phyloP scores from a whole-genome alignment of 2,113 vertebrate species.

The Pipa parva region DNA sequence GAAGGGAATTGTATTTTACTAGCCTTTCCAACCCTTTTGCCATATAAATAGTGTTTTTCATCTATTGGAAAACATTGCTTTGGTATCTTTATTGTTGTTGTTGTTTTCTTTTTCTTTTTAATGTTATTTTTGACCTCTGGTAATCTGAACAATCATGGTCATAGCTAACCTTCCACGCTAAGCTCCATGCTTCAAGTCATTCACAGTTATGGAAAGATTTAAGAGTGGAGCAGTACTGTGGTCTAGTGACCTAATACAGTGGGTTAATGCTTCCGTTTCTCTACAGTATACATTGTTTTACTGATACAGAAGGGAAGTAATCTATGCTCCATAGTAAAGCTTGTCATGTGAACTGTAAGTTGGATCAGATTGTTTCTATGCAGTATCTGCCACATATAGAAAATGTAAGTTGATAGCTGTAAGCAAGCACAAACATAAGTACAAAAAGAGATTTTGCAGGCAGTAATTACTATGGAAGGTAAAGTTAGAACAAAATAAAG shows the following conservation, averaged over 20 bases:
- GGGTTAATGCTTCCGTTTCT: slow-evolving; percentile 55
- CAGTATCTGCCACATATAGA: slow-evolving; percentile 70
- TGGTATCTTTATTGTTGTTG: slow-evolving; percentile 65
- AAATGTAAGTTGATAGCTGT: slow-evolving; percentile 67
- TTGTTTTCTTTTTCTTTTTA: slow-evolving; percentile 46
- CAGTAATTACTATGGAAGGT: slow-evolving; percentile 65
- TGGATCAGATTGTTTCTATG: slow-evolving; percentile 70
- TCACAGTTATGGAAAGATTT: slow-evolving; percentile 41
- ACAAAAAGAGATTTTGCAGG: slow-evolving; percentile 63
- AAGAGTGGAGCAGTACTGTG: slow-evolving; percentile 62
- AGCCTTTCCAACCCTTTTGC: slow-evolving; percentile 75
- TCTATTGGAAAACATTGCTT: slow-evolving; percentile 70
- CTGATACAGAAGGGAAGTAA: slow-evolving; percentile 75
- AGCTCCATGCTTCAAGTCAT: slow-evolving; percentile 43
- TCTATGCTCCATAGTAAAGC: slow-evolving; percentile 79
- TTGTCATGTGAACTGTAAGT: slow-evolving; percentile 71
- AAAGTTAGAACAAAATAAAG: slow-evolving; percentile 62
- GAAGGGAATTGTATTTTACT: slow-evolving; percentile 66
- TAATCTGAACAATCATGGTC: slow-evolving; percentile 67
- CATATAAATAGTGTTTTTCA: slow-evolving; percentile 82
- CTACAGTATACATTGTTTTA: slow-evolving; percentile 60
- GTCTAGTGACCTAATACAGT: slow-evolving; percentile 69
- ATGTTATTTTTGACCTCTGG: slow-evolving; percentile 70
- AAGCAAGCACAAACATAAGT: slow-evolving; percentile 68
- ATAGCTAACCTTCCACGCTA: slow-evolving; percentile 48